Base-by-base conservation (phyloP, 2,797 vertebrate genomes). In the Enteromius viviparus region DNA sequence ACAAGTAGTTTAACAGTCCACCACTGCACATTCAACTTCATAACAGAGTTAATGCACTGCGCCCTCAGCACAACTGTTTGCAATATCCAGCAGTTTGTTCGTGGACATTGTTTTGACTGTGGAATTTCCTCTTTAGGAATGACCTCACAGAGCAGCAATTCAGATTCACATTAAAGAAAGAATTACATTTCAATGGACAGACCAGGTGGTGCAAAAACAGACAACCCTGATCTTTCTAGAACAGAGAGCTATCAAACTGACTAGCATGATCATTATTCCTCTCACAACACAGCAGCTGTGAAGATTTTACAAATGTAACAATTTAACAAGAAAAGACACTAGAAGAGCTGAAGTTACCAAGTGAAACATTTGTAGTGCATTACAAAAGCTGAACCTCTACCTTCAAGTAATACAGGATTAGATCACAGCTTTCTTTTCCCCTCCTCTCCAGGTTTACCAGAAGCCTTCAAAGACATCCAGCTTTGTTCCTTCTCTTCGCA, bases 401-500 rank as follows among this genome's bases (percentile, higher is more conserved):
- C 83, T 87, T 84, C 47, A 64, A 69, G 71, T 75, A 42, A 77
- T 65, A 42, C 42, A 79, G 75, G 51, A 72, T 64, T 62, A 70
- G 19, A 79, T 58, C 10, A 47, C 29, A 64, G 34, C 55, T 55
- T 66, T 72, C 55, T 42, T 45, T 79, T 74, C 60, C 82, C 45
- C 53, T 83, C 85, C 70, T 66, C 58, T 72, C 60, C 58, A 72
- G 69, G 76, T 82, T 88, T 82, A 86, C 85, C 19, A 88, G 2
- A 66, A 89, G 88, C 87, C 89, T 92, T 87, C 87, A 90, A 88
- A 89, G 87, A 88, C 62, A 93, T 94, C 89, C 87, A 92, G 91
- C 91, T 93, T 90, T 86, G 89, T 91, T 91, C 86, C 91, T 88
- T 91, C 89, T 89, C 90, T 65, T 90, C 86, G 86, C 90, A 92